A percentile compares a stretch with the other conserved stretches of the same genome.
Conservation (phyloP, 2,113 vertebrate genomes). For the Neogobius melanostomus region DNA sequence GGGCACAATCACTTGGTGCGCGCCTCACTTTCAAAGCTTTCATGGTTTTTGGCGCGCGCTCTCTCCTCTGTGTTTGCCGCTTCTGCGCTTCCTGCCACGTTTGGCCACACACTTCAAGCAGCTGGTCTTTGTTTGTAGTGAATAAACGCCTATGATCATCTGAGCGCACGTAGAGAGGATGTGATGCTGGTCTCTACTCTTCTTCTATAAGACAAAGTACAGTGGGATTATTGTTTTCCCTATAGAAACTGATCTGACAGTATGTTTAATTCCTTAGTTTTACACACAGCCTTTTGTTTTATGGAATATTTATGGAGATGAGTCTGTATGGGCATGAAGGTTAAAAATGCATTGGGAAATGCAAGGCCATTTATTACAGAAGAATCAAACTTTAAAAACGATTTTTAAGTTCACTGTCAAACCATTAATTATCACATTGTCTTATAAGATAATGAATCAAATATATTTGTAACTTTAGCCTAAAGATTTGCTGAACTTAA, state of each 20-base stretch:
- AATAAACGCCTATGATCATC: neutral
- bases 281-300: neutral
- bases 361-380: neutral
- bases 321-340: neutral
- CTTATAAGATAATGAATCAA: neutral
- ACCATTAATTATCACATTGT: neutral
- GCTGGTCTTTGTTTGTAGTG: slow-evolving; percentile 2
- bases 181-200: neutral
- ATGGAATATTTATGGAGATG: slow-evolving; percentile 9
- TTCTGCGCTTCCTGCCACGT: neutral
- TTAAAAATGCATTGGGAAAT: neutral
- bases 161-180: neutral
- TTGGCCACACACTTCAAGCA: neutral
- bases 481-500: neutral
- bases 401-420: neutral
- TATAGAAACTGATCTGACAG: neutral
- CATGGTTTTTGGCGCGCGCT: neutral
- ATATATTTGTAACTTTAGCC: neutral
- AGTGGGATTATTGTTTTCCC: neutral
- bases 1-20: neutral
- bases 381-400: neutral
- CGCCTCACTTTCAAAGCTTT: neutral
- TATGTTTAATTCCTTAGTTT: neutral
- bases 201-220: neutral
- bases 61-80: neutral